Conservation (phyloP, 2,888 invertebrate species). For the Rhyacophila evoluta region DNA sequence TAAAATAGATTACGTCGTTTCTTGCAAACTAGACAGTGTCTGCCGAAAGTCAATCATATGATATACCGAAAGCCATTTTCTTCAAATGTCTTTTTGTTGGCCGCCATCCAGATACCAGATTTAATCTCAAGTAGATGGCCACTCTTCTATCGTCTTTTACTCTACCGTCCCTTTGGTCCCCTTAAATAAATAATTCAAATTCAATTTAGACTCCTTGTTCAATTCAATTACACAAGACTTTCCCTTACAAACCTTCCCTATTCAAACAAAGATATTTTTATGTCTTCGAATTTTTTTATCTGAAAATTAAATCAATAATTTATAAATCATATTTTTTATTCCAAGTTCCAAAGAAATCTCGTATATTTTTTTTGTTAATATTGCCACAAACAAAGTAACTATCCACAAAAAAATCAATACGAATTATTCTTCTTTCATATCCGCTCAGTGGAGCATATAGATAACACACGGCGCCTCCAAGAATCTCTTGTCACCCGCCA, state of each 20-base stretch:
- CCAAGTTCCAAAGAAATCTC: no score
- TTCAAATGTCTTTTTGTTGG: neutral
- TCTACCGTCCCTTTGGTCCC: neutral
- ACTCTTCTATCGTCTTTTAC: neutral
- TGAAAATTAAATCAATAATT: no score
- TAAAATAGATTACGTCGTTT: neutral
- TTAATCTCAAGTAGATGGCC: neutral
- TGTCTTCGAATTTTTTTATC: no score
- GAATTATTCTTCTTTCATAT: no score
- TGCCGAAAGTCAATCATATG: neutral
- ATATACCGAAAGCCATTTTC: neutral
- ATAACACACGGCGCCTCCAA: no score
- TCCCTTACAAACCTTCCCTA: neutral
- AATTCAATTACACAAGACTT: neutral
- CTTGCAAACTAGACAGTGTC: neutral
- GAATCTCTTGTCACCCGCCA: no score
- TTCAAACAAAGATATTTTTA: no score
- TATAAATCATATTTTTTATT: no score
- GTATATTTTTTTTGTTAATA: no score
- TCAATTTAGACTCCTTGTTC: neutral
- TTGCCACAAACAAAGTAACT: no score
- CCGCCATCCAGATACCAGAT: neutral
- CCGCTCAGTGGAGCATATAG: no score
- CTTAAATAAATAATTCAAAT: neutral
- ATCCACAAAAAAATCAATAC: no score